Conservation (phyloP, 2,113 vertebrate species). For the Pardalotus punctatus region DNA sequence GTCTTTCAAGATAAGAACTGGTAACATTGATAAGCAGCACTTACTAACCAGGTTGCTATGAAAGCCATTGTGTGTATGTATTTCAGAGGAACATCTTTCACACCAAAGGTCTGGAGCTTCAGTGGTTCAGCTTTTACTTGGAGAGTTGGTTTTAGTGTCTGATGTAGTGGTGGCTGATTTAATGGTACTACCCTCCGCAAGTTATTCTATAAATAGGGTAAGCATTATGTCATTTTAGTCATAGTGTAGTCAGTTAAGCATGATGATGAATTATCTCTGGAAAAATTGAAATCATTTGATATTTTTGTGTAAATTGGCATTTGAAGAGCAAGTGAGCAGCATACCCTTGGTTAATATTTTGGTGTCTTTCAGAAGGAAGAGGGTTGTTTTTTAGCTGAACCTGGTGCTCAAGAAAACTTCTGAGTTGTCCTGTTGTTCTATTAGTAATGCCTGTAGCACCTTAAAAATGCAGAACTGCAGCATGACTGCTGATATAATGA, state of each 20-base stretch:
- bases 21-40: background rate
- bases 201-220: background rate
- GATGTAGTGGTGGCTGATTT: background rate
- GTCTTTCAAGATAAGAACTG: background rate
- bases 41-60: background rate
- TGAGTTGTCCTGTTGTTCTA: background rate
- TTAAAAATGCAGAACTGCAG: background rate
- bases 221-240: constrained; percentile 2
- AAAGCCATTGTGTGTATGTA: background rate
- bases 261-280: constrained; percentile 41
- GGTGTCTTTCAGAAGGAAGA: background rate
- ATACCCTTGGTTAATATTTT: background rate
- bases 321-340: background rate
- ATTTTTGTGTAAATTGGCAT: background rate
- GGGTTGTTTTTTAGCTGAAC: background rate
- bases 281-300: background rate
- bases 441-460: background rate
- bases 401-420: background rate
- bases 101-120: background rate
- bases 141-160: background rate
- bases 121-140: background rate
- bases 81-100: background rate
- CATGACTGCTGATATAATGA: background rate
- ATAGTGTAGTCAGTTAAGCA: constrained; percentile 1
- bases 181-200: background rate